These are phyloP conservation scores for Thryonomys swinderianus DNA, from an alignment of 2,113 vertebrate genomes.

Conservation along the genomic window DNA sequence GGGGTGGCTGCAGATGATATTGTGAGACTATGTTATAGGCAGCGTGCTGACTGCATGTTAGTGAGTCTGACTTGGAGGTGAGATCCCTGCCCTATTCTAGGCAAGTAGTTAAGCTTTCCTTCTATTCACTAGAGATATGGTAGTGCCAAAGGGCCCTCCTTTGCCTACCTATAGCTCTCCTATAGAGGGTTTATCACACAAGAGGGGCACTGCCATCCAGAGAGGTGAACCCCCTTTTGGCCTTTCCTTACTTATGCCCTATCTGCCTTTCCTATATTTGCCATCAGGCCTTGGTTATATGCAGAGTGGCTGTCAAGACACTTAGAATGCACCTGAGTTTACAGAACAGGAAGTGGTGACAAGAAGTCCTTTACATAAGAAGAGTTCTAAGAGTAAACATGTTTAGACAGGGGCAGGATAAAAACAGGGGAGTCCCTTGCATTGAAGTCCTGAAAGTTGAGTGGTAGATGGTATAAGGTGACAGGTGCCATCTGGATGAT, in stretches of 20 bases:
- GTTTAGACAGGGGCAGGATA: no score
- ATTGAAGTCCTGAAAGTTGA: not conserved
- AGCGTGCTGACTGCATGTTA: not conserved
- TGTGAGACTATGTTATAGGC: not conserved
- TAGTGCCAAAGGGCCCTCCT: not conserved
- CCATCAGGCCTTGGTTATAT: not conserved
- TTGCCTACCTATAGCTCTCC: not conserved
- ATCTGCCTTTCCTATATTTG: not conserved
- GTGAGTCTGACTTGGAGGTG: no score
- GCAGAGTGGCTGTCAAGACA: not conserved
- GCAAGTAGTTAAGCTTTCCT: not conserved
- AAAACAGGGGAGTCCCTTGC: not conserved
- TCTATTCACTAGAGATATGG: not conserved
- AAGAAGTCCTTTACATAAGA: not conserved
- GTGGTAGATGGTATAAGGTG: not conserved
- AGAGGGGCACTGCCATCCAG: not conserved
- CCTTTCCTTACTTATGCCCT: not conserved
- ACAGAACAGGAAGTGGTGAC: not conserved
- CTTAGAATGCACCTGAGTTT: not conserved
- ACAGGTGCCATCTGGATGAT: not conserved
- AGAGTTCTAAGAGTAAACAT: not conserved
- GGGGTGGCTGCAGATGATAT: not conserved
- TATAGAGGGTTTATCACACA: not conserved
- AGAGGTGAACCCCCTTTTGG: not conserved
- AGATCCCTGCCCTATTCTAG: no score